Conservation (phyloP, 2,113 vertebrate species). For the Vireo altiloquus region DNA sequence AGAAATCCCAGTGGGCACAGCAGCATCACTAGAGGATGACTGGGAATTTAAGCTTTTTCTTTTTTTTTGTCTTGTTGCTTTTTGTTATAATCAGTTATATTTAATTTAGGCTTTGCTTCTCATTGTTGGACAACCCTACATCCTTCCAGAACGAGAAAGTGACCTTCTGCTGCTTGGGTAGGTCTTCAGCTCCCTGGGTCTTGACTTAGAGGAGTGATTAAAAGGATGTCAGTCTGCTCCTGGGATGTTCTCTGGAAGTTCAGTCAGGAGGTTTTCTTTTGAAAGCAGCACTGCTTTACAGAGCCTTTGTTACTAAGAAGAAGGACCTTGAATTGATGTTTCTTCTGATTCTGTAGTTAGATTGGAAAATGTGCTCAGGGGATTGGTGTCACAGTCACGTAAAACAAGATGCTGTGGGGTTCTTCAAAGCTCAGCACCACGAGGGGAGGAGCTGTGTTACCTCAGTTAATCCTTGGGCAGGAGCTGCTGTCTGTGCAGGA, state of each 20-base stretch:
- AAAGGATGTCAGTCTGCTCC: not conserved
- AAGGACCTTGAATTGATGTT: not conserved
- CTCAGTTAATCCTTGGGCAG: not conserved
- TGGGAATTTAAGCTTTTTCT: not conserved
- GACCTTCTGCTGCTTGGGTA: not conserved
- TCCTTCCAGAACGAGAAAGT: not conserved
- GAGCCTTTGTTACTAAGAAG: not conserved
- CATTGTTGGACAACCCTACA: not conserved
- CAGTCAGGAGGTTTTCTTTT: not conserved
- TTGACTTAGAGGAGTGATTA: not conserved
- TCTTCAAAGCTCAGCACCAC: not conserved
- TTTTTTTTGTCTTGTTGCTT: not conserved
- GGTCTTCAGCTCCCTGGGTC: not conserved
- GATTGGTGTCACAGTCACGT: not conserved
- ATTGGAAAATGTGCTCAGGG: not conserved
- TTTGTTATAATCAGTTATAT: not conserved
- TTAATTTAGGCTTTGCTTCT: not conserved
- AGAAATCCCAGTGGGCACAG: not conserved
- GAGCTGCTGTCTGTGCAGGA: not conserved
- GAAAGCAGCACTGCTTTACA: not conserved
- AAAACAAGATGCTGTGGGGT: not conserved
- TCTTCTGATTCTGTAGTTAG: not conserved
- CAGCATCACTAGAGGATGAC: not conserved
- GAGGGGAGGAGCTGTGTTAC: not conserved
- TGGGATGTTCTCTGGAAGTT: not conserved